Base-by-base conservation (phyloP, 2,113 vertebrate species). In the Myrmophylax atrothorax region DNA sequence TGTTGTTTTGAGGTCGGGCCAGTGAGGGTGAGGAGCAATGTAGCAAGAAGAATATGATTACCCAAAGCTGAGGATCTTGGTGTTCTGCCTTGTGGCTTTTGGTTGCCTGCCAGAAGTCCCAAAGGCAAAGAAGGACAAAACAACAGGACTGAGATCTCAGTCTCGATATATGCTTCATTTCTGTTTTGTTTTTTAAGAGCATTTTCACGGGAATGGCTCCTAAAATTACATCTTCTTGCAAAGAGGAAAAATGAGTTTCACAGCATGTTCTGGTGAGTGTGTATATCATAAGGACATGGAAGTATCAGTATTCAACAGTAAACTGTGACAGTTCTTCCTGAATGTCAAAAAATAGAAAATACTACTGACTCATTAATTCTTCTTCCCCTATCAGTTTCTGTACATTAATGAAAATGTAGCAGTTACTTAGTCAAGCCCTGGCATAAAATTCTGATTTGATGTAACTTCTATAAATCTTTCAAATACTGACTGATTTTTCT, bases 71-170 rank as follows among this genome's bases (percentile, higher is more conserved):
- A 40, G 28, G 70, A 92, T 92, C 86, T 92, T 91, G 73, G 64
- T 93, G 89, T 84, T 90, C 88, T 89, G 86, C 81, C 87, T 63
- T 84, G 60, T 68, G 73, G 47, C 33, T 93, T 90, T 75, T 84
- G 80, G 24, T 78, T 74, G 55, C 29, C 78, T 82, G 91, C 91
- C 96, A 94, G 56, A 60, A 84, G 33, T 19, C 52, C 42, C 95
- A 93, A 94, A 92, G 83, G 52, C 80, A 93, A 92, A 84, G 67
- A 90, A 95, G 80, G 91, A 52, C 73, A 40, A 83, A 93, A 60
- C 50, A 85, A 56, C 35, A 68, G 28, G 35, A 55, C 20, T 74
- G 63, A 92, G 59, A 40, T 37, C 49, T 89, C 58, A 37, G 66
- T 19, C 59, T 80, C 2, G 0, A 13, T 84, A 59, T 29, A 75